Conservation (phyloP, 2,113 vertebrate species). For the Austrofundulus limnaeus region DNA sequence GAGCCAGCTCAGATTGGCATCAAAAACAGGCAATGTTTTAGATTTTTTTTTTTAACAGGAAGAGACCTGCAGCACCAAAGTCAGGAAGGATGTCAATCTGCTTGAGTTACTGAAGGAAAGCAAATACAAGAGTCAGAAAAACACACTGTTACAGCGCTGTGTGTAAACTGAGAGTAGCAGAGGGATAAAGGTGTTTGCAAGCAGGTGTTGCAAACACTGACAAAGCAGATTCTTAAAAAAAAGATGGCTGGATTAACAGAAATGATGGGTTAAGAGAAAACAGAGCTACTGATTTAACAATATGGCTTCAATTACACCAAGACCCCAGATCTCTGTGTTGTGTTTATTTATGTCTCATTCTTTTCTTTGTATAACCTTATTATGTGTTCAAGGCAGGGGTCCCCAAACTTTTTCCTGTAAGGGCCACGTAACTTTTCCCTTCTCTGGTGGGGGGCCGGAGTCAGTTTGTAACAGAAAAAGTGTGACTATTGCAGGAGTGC, state of each 20-base stretch:
- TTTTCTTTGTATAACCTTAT: slow-evolving; percentile 41
- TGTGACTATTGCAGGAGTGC: too few relatives aligned
- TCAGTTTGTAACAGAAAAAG: too few relatives aligned
- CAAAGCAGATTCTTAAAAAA: too few relatives aligned
- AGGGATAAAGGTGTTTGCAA: too few relatives aligned
- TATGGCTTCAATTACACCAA: slow-evolving; percentile 40
- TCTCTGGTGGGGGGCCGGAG: too few relatives aligned
- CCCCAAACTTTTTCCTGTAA: too few relatives aligned
- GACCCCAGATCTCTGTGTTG: slow-evolving; percentile 45
- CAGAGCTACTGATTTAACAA: not conserved
- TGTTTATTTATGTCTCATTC: slow-evolving; percentile 28
- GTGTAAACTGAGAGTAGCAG: too few relatives aligned
- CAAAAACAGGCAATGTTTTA: not conserved
- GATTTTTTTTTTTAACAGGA: not conserved
- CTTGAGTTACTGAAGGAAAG: not conserved
- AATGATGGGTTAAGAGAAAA: too few relatives aligned
- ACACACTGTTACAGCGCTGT: too few relatives aligned
- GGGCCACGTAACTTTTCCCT: too few relatives aligned
- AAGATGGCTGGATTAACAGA: not conserved
- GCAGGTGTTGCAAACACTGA: too few relatives aligned
- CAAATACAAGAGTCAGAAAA: not conserved
- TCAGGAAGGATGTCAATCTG: not conserved
- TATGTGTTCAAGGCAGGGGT: slow-evolving; percentile 41
- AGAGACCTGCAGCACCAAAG: not conserved
- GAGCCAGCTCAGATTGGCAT: too few relatives aligned